Conservation (phyloP, 2,888 invertebrate genomes). For the Dromius quadrimaculatus region DNA sequence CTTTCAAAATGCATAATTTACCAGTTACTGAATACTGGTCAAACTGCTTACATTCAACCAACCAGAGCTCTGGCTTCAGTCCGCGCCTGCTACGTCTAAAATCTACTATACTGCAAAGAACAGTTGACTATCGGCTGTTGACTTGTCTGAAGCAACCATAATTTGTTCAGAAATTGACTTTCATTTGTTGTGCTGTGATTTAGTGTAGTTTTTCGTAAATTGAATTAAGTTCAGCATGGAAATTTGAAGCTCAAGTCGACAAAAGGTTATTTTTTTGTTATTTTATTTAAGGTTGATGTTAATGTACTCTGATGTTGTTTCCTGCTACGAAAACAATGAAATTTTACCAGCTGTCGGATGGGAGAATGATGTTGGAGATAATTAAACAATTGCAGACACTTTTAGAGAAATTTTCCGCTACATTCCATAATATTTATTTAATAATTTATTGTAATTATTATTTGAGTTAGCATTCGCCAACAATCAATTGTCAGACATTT, state of each 20-base stretch:
- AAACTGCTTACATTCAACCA: background rate
- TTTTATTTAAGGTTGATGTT: background rate
- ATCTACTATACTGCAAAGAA: background rate
- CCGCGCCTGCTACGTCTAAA: background rate
- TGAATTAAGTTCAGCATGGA: no score
- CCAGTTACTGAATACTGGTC: background rate
- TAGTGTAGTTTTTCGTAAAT: background rate
- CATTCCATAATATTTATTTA: no score
- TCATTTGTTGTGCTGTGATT: background rate
- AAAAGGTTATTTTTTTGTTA: no score
- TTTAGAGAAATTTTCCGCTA: no score
- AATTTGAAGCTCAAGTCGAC: no score
- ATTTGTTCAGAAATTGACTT: background rate
- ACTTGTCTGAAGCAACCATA: background rate
- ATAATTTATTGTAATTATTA: no score
- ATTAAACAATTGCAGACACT: no score
- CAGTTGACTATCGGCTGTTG: slow-evolving; percentile 6
- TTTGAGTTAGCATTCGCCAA: no score
- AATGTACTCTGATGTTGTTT: background rate
- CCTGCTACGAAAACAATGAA: background rate
- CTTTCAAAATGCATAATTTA: background rate
- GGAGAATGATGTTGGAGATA: no score
- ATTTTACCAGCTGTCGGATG: background rate
- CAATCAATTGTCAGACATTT: no score
- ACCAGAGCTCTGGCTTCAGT: background rate